These are phyloP conservation scores for Palloptera scutellata DNA, from an alignment of 2,888 invertebrate genomes.

Conservation along the genomic window DNA sequence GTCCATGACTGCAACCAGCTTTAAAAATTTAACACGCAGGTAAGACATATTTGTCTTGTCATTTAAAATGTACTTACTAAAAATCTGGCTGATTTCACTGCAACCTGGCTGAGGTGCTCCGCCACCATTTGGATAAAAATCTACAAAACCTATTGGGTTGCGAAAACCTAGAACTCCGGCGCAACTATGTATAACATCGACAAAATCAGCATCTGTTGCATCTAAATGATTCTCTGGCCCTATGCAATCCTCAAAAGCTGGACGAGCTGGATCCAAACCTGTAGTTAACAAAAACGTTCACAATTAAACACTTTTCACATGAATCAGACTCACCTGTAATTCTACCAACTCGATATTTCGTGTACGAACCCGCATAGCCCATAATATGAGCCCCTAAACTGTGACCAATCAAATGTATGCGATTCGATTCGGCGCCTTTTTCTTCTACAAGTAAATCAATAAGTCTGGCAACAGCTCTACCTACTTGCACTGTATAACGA, in stretches of 20 bases:
- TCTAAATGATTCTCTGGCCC: conserved; percentile 68
- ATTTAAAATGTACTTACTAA: conserved; percentile 49
- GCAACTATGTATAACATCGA: conserved; percentile 79
- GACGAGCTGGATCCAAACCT: conserved; percentile 74
- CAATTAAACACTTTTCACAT: background rate
- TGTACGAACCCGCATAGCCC: conserved; percentile 69
- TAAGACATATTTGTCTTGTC: background rate
- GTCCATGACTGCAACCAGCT: conserved; percentile 76
- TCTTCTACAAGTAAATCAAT: conserved; percentile 60
- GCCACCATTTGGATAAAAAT: conserved; percentile 81
- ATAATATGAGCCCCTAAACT: conserved; percentile 71
- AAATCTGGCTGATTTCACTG: conserved; percentile 63
- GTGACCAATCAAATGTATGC: conserved; percentile 64
- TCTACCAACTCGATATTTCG: conserved; percentile 65
- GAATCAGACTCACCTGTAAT: conserved; percentile 67
- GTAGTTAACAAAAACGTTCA: conserved; percentile 46
- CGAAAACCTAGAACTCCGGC: conserved; percentile 70
- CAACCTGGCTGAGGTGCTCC: conserved; percentile 75
- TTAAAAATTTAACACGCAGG: conserved; percentile 14
- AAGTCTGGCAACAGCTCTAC: conserved; percentile 59
- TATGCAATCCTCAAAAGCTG: conserved; percentile 60
- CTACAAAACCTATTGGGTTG: conserved; percentile 72
- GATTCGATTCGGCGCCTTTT: conserved; percentile 54
- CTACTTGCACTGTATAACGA: conserved; percentile 60
- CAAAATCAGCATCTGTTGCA: conserved; percentile 73